Evolutionary conservation across 2,888 invertebrate genomes (phyloP).

Genomic region (Alsophila aescularia): DNA sequence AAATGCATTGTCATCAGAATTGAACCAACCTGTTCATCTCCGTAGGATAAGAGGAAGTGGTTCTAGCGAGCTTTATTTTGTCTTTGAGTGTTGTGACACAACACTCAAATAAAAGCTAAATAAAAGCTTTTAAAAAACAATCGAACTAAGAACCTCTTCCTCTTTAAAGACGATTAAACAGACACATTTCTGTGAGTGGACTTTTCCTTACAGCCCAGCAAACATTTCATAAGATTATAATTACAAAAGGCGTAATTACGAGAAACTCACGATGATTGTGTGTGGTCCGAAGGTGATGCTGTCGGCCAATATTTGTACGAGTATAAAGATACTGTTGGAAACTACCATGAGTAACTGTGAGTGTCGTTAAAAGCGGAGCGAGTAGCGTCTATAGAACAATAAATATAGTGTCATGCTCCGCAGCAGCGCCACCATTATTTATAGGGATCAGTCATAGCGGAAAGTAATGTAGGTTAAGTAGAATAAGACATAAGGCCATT

Average conservation of each 20-base stretch:
- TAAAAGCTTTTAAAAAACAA: background rate
- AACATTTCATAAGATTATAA: slow-evolving; percentile 17
- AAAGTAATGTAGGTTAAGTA: too few species aligned
- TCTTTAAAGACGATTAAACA: background rate
- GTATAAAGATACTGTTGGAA: slow-evolving; percentile 57
- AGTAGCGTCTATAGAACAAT: slow-evolving; percentile 10
- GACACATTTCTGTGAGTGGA: background rate
- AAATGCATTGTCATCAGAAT: too few species aligned
- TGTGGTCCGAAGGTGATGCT: slow-evolving; percentile 72
- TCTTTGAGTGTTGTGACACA: too few species aligned
- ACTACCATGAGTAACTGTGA: slow-evolving; percentile 43
- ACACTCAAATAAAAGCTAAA: too few species aligned
- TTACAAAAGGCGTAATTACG: slow-evolving; percentile 30
- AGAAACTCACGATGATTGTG: slow-evolving; percentile 54
- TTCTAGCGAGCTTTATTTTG: too few species aligned
- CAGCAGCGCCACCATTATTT: too few species aligned
- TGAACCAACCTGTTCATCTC: too few species aligned
- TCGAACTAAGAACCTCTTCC: background rate
- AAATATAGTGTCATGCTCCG: too few species aligned
- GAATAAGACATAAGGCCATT: too few species aligned
- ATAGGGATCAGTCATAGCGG: too few species aligned
- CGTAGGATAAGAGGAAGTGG: too few species aligned
- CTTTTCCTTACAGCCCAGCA: background rate
- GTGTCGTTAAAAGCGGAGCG: slow-evolving; percentile 46
- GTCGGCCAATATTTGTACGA: slow-evolving; percentile 64